phyloP scores from a whole-genome alignment of 2,888 invertebrate species.

The Digitonthophagus gazella region DNA sequence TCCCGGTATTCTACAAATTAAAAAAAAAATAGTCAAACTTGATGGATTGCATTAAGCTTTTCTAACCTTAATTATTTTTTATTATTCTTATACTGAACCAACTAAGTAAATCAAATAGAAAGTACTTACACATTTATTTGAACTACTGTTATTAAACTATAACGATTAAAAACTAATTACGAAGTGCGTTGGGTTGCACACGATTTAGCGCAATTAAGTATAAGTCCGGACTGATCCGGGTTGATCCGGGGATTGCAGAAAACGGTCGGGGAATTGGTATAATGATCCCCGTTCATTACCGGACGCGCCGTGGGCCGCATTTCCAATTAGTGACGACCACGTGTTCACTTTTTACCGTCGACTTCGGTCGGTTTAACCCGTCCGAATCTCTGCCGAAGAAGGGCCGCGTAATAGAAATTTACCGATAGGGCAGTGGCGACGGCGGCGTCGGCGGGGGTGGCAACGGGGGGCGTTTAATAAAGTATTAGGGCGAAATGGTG shows the following conservation, averaged over 20 bases:
- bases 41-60: too few species aligned
- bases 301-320: background rate
- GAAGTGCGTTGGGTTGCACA: background rate
- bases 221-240: background rate
- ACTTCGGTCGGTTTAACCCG: background rate
- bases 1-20: too few species aligned
- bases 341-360: background rate
- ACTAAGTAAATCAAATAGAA: too few species aligned
- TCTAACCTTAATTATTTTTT: too few species aligned
- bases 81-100: too few species aligned
- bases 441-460: background rate
- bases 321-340: background rate
- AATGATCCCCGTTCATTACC: background rate
- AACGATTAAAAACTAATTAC: background rate
- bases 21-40: too few species aligned
- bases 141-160: background rate
- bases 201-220: background rate
- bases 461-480: conserved; percentile 5
- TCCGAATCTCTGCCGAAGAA: too few species aligned
- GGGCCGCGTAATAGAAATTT: too few species aligned
- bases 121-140: too few species aligned
- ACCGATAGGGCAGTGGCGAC: too few species aligned
- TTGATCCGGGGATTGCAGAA: background rate
- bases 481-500: conserved; percentile 4
- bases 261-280: background rate